Base-by-base conservation (phyloP, 35 echinoderm and acorn worm species). In the Heliocidaris tuberculata region DNA sequence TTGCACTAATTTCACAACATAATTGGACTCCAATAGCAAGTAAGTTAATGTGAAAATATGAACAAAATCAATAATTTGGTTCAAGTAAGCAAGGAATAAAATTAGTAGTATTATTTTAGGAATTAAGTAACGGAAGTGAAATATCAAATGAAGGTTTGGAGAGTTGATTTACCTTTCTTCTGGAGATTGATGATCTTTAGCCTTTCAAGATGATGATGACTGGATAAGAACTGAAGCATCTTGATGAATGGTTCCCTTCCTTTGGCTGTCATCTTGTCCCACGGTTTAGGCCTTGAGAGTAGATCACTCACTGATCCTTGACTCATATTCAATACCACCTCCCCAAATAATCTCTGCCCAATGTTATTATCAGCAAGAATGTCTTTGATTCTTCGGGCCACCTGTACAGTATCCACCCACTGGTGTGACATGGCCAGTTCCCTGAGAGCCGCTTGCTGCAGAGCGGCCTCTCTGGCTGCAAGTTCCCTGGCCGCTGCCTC, bases 241-340 rank as follows among this genome's bases (percentile, higher is more conserved):
- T 99, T 99, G 50, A 99, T 95, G 95, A 96, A 99, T 8, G 98
- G 98, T 85, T 99, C 98, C 31, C 98, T 93, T 6, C 98, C 98
- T 59, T 99, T 99, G 7, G 96, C 92, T 2, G 98, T 99, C 85
- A 99, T 92, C 89, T 97, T 97, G 90, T 99, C 98, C 98, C 98
- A 99, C 3, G 97, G 97, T 93, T 99, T 99, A 19, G 98, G 97
- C 35, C 98, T 92, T 7, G 98, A 96, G 56, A 99, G 60, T 17
- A 99, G 96, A 31, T 99, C 98, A 86, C 98, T 99, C 60, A 99
- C 98, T 11, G 98, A 99, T 13, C 98, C 98, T 92, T 99, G 98
- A 59, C 97, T 97, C 89, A 99, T 95, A 56, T 94, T 96, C 31
- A 99, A 93, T 30, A 99, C 96, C 59, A 96, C 92, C 88, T 99